Conservation (phyloP, 1,140 invertebrate species). For the Cheumatopsyche charites region DNA sequence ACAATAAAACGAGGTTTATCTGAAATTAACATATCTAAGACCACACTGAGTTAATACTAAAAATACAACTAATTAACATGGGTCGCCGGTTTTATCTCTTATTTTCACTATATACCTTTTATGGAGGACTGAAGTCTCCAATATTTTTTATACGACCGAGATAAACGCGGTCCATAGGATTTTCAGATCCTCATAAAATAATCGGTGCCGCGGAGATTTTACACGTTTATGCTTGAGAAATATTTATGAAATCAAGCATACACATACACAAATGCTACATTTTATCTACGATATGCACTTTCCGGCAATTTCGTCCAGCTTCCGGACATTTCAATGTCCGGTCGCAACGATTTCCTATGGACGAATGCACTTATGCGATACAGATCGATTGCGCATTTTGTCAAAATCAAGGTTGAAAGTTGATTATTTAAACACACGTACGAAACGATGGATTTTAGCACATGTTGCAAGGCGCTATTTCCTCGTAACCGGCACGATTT, state of each 20-base stretch:
- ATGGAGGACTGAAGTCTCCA: constrained; percentile 28
- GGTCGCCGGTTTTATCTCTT: constrained; percentile 36
- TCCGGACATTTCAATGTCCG: constrained; percentile 23
- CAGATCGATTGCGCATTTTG: no score
- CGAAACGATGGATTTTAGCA: no score
- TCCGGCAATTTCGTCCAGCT: neutral
- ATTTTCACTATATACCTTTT: constrained; percentile 35
- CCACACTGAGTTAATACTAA: constrained; percentile 37
- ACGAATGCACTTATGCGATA: neutral
- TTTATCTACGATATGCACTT: neutral
- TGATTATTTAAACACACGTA: no score
- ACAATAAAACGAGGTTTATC: constrained; percentile 32
- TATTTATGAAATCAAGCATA: neutral
- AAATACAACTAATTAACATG: constrained; percentile 41
- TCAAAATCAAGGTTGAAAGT: no score
- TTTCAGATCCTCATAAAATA: constrained; percentile 34
- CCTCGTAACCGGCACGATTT: no score
- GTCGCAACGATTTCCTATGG: neutral
- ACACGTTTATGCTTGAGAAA: neutral
- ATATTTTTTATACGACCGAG: constrained; percentile 32
- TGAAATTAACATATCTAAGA: constrained; percentile 40
- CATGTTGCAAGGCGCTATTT: no score
- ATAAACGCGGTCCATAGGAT: constrained; percentile 25
- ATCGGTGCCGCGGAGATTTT: constrained; percentile 17
- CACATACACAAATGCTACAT: neutral